Evolutionary conservation across 2,113 vertebrate species (phyloP), one percentile per base, ranked within the genome.

Genomic region (Acinonyx jubatus): DNA sequence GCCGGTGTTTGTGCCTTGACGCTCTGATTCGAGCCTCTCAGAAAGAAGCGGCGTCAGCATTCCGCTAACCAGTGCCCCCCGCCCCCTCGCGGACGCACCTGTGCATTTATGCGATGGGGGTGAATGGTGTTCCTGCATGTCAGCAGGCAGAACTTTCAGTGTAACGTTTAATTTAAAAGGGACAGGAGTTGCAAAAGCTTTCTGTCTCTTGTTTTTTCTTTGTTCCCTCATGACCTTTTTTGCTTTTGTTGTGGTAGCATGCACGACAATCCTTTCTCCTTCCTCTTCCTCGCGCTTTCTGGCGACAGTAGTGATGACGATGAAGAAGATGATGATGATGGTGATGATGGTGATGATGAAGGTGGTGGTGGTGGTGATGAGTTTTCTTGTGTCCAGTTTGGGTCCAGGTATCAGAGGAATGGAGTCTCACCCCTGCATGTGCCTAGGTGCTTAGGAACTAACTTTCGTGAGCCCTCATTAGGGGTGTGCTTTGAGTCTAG

Each of bases 311-410:
- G 99, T 99, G 99, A 99, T 98, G 99, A 99, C 99, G 99, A 99
- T 98, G 99, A 99, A 97, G 99, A 99, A 98, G 99, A 99, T 69
- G 98, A 99, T 55, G 99, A 98, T 96, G 99, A 98, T 41, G 99
- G 99, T 98, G 99, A 99, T 99, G 99, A 98, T 99, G 99, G 99
- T 98, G 99, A 99, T 99, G 98, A 98, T 94, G 99, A 98, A 97
- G 99, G 92, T 93, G 98, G 97, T 98, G 98, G 96, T 98, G 97
- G 97, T 98, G 98, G 99, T 98, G 99, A 99, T 99, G 99, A 99
- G 99, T 99, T 99, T 99, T 98, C 99, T 99, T 99, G 98, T 99
- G 99, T 99, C 99, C 99, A 99, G 97, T 99, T 99, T 99, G 99
- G 99, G 99, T 99, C 99, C 99, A 99, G 99, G 99, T 99, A 99